A percentile compares a stretch with the other conserved stretches of the same genome.
phyloP scores from a whole-genome alignment of 2,113 vertebrate species.

The Leptocoma aspasia region DNA sequence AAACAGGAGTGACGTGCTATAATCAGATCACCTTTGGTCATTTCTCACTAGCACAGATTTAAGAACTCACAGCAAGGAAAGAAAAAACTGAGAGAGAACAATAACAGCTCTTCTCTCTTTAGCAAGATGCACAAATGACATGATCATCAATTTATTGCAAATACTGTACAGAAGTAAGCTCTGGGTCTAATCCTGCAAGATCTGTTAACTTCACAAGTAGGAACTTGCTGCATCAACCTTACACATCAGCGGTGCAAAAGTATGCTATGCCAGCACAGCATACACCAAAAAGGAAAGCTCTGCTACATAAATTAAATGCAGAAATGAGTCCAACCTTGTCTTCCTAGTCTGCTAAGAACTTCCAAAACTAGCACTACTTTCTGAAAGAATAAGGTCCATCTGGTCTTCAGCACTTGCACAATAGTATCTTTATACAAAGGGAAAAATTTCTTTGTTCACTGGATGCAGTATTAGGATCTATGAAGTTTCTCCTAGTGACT shows the following conservation, averaged over 20 bases:
- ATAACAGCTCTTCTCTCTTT: background rate
- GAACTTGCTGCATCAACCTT: background rate
- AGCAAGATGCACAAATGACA: background rate
- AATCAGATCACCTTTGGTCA: background rate
- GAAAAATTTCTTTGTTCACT: background rate
- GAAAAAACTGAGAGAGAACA: background rate
- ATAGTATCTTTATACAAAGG: background rate
- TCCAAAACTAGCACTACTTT: background rate
- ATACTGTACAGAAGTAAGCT: background rate
- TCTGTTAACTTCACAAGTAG: background rate
- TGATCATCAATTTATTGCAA: background rate
- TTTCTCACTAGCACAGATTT: constrained; percentile 7
- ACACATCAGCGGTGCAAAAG: background rate
- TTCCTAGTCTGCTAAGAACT: background rate
- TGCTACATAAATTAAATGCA: background rate
- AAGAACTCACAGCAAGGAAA: background rate
- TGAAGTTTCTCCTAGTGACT: background rate
- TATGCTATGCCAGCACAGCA: background rate
- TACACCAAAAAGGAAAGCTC: background rate
- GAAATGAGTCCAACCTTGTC: background rate
- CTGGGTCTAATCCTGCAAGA: background rate
- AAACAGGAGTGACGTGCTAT: background rate
- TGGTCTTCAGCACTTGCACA: background rate
- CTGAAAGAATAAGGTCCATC: background rate
- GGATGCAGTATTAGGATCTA: background rate